Conservation (phyloP, 2,888 invertebrate genomes). For the Drosophila acutilabella region DNA sequence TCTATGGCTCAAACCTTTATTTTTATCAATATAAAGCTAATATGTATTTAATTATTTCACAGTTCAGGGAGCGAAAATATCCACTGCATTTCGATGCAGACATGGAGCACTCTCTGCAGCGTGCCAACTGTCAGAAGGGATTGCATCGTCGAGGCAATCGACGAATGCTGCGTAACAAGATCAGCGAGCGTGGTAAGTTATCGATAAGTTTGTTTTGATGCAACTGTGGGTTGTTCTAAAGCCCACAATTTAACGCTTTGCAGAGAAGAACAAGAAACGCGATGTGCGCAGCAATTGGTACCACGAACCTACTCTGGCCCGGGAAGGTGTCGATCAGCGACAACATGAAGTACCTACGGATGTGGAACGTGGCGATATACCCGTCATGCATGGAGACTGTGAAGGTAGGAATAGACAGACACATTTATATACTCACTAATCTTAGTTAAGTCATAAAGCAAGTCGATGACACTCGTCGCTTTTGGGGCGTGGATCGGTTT, state of each 20-base stretch:
- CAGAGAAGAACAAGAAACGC: slow-evolving; percentile 85
- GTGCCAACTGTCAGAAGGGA: slow-evolving; percentile 85
- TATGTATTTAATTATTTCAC: neutral
- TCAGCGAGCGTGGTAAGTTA: slow-evolving; percentile 83
- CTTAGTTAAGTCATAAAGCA: slow-evolving; percentile 51
- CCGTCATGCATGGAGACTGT: slow-evolving; percentile 87
- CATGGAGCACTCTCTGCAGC: slow-evolving; percentile 83
- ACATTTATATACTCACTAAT: neutral
- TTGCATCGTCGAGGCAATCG: slow-evolving; percentile 82
- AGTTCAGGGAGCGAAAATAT: slow-evolving; percentile 85
- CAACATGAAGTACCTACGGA: slow-evolving; percentile 83
- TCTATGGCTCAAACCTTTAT: too few relatives aligned
- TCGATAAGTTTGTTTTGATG: slow-evolving; percentile 19
- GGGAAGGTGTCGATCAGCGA: slow-evolving; percentile 80
- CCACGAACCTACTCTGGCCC: slow-evolving; percentile 72
- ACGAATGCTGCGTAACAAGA: slow-evolving; percentile 83
- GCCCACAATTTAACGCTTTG: slow-evolving; percentile 47
- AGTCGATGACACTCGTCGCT: slow-evolving; percentile 48
- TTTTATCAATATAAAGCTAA: neutral
- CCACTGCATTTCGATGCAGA: slow-evolving; percentile 84
- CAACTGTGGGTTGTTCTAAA: slow-evolving; percentile 43
- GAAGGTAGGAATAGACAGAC: slow-evolving; percentile 84
- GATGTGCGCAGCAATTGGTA: slow-evolving; percentile 85
- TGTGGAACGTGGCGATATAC: slow-evolving; percentile 88
- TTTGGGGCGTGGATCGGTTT: slow-evolving; percentile 46